phyloP scores from a whole-genome alignment of 1,140 invertebrate genomes.

The Euglossa dilemma region DNA sequence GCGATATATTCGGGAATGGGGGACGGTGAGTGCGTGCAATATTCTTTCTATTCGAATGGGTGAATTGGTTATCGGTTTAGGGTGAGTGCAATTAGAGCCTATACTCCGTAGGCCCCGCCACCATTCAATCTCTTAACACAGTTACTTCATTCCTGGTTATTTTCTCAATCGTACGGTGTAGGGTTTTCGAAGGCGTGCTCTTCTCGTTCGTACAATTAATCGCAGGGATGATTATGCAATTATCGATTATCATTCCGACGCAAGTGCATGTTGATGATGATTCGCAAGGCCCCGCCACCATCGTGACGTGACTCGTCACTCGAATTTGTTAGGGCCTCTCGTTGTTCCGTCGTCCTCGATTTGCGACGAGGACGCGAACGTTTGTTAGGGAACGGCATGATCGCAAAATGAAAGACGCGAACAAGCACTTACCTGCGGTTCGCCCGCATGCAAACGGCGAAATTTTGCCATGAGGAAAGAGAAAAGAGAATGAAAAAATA shows the following conservation, averaged over 20 bases:
- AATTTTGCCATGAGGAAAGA: constrained; percentile 18
- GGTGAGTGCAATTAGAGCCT: constrained; percentile 61
- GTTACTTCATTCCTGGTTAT: constrained; percentile 16
- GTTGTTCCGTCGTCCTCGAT: neutral
- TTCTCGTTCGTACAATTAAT: constrained; percentile 40
- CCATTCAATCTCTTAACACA: constrained; percentile 43
- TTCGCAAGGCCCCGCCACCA: constrained; percentile 46
- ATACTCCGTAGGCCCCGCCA: constrained; percentile 63
- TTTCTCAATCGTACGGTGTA: constrained; percentile 13
- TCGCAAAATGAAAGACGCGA: neutral
- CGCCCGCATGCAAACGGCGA: constrained; percentile 49
- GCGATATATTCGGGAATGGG: constrained; percentile 22
- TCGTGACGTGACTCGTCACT: constrained; percentile 20
- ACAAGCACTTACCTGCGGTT: constrained; percentile 73
- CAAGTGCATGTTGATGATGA: constrained; percentile 31
- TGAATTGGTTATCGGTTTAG: constrained; percentile 41
- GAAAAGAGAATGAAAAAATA: neutral
- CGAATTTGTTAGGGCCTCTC: constrained; percentile 32
- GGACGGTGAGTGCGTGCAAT: constrained; percentile 48
- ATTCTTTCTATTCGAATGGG: constrained; percentile 29
- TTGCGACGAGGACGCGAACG: neutral
- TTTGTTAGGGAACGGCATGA: neutral
- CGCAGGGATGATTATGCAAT: constrained; percentile 23
- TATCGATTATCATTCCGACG: constrained; percentile 22
- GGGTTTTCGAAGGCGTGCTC: constrained; percentile 47